A percentile compares a stretch with the other conserved stretches of the same genome.
Conservation (phyloP, 2,797 vertebrate species). For the Sebastes nivosus region DNA sequence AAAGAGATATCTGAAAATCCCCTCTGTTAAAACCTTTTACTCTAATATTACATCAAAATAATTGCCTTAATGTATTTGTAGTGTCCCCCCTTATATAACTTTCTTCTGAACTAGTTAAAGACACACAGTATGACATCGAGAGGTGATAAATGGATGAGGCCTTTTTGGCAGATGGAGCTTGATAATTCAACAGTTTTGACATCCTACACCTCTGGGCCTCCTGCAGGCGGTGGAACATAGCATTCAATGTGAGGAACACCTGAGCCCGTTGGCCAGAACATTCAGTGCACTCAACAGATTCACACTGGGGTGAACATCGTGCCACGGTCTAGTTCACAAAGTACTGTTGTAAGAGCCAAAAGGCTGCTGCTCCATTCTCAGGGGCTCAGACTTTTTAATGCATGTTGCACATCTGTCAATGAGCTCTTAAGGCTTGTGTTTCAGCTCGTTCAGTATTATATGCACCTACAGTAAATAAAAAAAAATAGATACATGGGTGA, state of each 20-base stretch:
- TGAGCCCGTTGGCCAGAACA: slow-evolving; percentile 33
- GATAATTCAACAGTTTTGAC: background rate
- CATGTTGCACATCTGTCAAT: background rate
- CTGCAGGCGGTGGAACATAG: background rate
- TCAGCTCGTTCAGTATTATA: background rate
- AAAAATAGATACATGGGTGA: background rate
- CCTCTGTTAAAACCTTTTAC: too few species aligned
- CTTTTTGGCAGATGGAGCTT: background rate
- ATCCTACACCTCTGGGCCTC: background rate
- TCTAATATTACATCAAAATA: too few species aligned
- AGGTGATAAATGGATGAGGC: background rate
- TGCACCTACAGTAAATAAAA: background rate
- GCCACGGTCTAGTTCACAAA: slow-evolving; percentile 15
- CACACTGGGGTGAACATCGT: background rate
- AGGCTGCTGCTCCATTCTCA: background rate
- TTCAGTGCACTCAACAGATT: background rate
- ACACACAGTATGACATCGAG: background rate
- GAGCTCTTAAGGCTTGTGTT: background rate
- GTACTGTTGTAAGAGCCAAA: background rate
- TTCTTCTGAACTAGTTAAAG: background rate
- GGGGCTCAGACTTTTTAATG: background rate
- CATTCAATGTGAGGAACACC: slow-evolving; percentile 15
- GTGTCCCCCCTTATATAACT: background rate
- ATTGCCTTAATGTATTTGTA: too few species aligned
- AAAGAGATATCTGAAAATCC: too few species aligned